phyloP scores from a whole-genome alignment of 2,113 vertebrate genomes.

The Myotis yumanensis region DNA sequence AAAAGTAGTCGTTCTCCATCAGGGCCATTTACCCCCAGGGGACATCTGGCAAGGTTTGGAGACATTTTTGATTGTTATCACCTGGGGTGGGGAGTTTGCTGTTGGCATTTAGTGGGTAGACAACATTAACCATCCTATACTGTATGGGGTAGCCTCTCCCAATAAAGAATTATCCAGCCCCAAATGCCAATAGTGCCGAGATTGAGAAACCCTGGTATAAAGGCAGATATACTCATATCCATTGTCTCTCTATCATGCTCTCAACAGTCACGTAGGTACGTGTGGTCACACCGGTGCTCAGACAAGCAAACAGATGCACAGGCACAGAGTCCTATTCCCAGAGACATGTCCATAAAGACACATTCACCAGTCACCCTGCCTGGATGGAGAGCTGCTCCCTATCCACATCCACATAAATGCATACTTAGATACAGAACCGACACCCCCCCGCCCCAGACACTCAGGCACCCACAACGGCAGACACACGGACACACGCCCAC shows the following conservation, averaged over 20 bases:
- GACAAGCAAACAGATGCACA: conserved; percentile 7
- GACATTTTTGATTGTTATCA: conserved; percentile 31
- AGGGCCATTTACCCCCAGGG: neutral
- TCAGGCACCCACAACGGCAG: neutral
- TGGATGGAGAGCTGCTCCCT: neutral
- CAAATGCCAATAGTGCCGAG: conserved; percentile 33
- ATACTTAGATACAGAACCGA: neutral
- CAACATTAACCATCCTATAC: conserved; percentile 9
- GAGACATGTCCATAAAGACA: conserved; percentile 41
- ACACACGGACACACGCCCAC: neutral
- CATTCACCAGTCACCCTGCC: neutral
- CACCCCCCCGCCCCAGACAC: neutral
- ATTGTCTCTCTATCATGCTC: conserved; percentile 28
- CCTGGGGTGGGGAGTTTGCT: neutral
- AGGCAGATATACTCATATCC: neutral
- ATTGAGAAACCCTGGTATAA: conserved; percentile 14
- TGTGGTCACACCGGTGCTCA: neutral
- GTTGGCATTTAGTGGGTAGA: neutral
- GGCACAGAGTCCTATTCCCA: neutral
- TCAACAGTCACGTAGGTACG: neutral
- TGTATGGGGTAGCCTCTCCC: neutral
- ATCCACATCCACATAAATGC: neutral
- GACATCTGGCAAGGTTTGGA: neutral
- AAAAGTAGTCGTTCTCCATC: neutral
- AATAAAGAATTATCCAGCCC: conserved; percentile 33